Evolutionary conservation across 1,140 invertebrate species (phyloP), one percentile per base, ranked within the genome.

Genomic region (Conus betulinus): DNA sequence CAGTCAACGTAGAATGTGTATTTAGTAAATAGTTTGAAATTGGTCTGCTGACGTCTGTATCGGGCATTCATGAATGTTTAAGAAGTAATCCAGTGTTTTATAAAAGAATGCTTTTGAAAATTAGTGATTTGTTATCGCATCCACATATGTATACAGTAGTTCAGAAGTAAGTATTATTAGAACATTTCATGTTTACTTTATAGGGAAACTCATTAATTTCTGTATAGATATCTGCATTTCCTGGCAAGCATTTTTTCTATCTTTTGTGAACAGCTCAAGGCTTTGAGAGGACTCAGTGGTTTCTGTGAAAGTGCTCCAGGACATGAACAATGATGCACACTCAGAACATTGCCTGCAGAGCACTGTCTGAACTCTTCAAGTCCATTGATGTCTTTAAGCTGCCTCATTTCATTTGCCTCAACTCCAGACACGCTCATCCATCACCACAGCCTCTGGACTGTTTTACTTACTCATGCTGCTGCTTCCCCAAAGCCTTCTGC

Each of bases 201-300:
- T 39, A 39, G 39, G 39, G 39, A 39, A 39, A 39, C 39, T 39
- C 39, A 39, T 39, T 39, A 39, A 39, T 39, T 39, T 39, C 39
- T 39, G 39, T 39, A 39, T 39, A 39, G 39, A 39, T 39, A 39
- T 39, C 39, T 39, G 39, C 39, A 39, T 39, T 39, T 39, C 39
- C 39, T 39, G 39, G 39, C 57, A 60, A 15, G 0, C 8, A 60
- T 82, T 23, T 20, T 63, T 57, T 55, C 52, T 84, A 3, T 39
- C 39, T 55, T 63, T 20, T 71, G 25, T 79, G 63, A 1, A 55
- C 91, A 93, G 92, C 92, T 88, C 92, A 93, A 92, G 92, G 92
- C n/a, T 93, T 93, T 87, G 91, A 93, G 71, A 90, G 92, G 85
- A 93, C 92, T 53, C 92, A 93, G 74, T 93, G 91, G 90, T 93